These are phyloP conservation scores for Acanthurus leucopareius DNA, from an alignment of 2,797 vertebrate genomes.

Conservation along the genomic window DNA sequence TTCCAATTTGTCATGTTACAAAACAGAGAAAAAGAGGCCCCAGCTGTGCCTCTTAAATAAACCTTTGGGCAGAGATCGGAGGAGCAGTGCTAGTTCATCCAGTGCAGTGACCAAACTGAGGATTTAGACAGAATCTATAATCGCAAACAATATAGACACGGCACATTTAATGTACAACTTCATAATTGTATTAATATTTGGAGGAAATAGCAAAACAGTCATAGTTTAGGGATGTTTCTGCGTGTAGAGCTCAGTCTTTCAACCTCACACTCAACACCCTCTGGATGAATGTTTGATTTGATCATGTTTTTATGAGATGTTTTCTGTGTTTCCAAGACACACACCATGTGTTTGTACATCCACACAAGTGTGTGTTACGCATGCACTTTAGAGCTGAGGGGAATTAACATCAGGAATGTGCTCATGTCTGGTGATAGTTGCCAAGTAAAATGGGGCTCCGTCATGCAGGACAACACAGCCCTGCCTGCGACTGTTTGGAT, in stretches of 20 bases:
- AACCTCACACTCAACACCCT: neutral
- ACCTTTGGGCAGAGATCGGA: constrained; percentile 42
- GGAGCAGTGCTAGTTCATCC: constrained; percentile 14
- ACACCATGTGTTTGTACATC: constrained; percentile 3
- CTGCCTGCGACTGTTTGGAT: constrained; percentile 24
- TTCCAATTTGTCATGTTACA: constrained; percentile 72
- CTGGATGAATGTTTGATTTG: constrained; percentile 8
- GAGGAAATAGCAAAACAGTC: neutral
- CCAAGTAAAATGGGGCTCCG: constrained; percentile 55
- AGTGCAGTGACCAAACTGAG: constrained; percentile 27
- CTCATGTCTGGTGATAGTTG: constrained; percentile 55
- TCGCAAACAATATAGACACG: neutral
- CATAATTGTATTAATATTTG: constrained; percentile 7
- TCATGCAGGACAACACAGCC: constrained; percentile 34
- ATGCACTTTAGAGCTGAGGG: constrained; percentile 37
- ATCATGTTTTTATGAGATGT: constrained; percentile 12
- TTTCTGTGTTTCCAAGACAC: constrained; percentile 11
- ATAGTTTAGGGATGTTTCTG: neutral
- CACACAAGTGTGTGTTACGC: constrained; percentile 17
- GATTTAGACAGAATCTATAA: constrained; percentile 14
- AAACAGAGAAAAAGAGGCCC: constrained; percentile 65
- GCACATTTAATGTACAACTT: too few relatives aligned
- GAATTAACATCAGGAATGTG: constrained; percentile 64
- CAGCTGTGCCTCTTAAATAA: constrained; percentile 66
- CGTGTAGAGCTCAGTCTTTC: neutral